phyloP scores from a whole-genome alignment of 2,113 vertebrate species.

The Dryoscopus gambensis region DNA sequence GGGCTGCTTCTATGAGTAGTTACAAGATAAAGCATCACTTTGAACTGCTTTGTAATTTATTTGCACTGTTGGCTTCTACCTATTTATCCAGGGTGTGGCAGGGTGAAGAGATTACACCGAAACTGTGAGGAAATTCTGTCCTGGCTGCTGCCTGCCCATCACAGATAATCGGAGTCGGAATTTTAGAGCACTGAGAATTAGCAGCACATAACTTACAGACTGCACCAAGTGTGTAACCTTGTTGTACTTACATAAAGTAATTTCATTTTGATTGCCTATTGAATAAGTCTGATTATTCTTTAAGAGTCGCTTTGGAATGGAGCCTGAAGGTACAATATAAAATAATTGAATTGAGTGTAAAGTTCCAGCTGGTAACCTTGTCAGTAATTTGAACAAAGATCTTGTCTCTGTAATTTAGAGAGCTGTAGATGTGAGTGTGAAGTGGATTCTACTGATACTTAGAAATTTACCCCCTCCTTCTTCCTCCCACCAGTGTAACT shows the following conservation, averaged over 20 bases:
- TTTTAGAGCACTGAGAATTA: conserved; percentile 1
- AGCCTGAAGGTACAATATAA: conserved; percentile 78
- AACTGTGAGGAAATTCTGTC: neutral
- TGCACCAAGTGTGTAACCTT: conserved; percentile 67
- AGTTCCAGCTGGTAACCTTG: conserved; percentile 75
- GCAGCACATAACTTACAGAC: conserved; percentile 31
- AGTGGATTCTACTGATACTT: conserved; percentile 27
- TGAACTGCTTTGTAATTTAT: neutral
- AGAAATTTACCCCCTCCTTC: neutral
- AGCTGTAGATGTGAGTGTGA: conserved; percentile 30
- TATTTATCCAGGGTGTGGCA: neutral
- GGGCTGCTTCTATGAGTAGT: neutral
- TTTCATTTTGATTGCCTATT: conserved; percentile 76
- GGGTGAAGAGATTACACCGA: neutral
- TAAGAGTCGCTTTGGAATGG: conserved; percentile 73
- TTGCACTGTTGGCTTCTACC: neutral
- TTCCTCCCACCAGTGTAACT: neutral
- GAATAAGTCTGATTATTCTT: conserved; percentile 76
- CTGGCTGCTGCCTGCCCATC: neutral
- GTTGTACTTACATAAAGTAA: conserved; percentile 69
- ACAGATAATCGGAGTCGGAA: neutral
- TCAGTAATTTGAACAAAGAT: conserved; percentile 66
- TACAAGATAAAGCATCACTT: neutral
- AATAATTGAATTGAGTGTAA: conserved; percentile 73
- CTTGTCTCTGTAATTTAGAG: conserved; percentile 58